Conservation (phyloP, 1,140 invertebrate genomes). For the Habropoda laboriosa region DNA sequence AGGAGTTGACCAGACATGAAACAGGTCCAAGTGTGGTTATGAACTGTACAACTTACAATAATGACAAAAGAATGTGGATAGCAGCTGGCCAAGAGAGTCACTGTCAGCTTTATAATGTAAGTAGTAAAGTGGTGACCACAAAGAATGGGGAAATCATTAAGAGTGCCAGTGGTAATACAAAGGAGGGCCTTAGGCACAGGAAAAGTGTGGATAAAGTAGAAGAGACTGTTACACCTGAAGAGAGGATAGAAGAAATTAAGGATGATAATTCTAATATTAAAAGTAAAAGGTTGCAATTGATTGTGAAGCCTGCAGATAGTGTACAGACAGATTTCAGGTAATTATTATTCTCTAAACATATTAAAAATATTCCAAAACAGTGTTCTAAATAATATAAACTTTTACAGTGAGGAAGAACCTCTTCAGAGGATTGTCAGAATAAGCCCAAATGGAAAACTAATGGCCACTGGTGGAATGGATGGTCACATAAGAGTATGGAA, state of each 20-base stretch:
- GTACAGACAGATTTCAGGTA: constrained; percentile 91
- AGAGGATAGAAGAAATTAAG: constrained; percentile 77
- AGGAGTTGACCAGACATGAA: constrained; percentile 93
- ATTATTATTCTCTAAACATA: constrained; percentile 32
- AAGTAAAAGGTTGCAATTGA: constrained; percentile 86
- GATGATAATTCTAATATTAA: constrained; percentile 80
- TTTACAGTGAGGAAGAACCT: constrained; percentile 85
- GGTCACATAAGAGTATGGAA: constrained; percentile 94
- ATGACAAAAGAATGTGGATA: constrained; percentile 88
- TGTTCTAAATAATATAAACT: neutral
- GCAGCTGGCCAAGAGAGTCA: constrained; percentile 95
- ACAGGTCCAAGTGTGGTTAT: constrained; percentile 95
- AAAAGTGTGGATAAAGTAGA: constrained; percentile 72
- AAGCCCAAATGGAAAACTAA: constrained; percentile 87
- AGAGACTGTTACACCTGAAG: constrained; percentile 76
- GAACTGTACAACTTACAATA: constrained; percentile 90
- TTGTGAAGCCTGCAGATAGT: constrained; percentile 88
- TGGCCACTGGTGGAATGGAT: constrained; percentile 96
- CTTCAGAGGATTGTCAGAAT: constrained; percentile 94
- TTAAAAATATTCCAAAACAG: neutral
- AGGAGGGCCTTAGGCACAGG: constrained; percentile 76
- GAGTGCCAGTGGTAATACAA: constrained; percentile 66
- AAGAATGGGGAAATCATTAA: constrained; percentile 80
- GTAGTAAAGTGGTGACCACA: constrained; percentile 84
- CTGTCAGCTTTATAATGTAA: constrained; percentile 93